Base-by-base conservation (phyloP, 2,113 vertebrate genomes). In the Gila orcuttii region DNA sequence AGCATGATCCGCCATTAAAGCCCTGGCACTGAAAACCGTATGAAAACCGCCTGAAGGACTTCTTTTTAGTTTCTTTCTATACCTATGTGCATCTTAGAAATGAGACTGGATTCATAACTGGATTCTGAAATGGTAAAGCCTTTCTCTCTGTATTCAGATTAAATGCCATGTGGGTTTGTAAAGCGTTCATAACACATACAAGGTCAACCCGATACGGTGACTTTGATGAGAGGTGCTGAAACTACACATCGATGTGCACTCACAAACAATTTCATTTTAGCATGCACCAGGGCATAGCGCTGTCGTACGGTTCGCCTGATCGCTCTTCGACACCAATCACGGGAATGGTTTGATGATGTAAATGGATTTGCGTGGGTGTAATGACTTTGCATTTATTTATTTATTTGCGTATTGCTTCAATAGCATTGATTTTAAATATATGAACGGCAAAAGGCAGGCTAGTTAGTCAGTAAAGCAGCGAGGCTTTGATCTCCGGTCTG, bases 1-100 rank as follows among this genome's bases (percentile, higher is more conserved):
- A 66, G 79, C 66, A 83, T 52, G 81, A 83, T 57, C 66, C 15
- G 2, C 64, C 81, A 73, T 83, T 83, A 83, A 59, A 73, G 81
- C 13, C 60, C 79, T 68, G 47, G 42, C 11, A 42, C 36, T 23
- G 57, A 11, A 55, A 74, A 66, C 23, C 23, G 3, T 15, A 85
- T 52, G 52, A n/a, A n/a, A n/a, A n/a, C n/a, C n/a, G 33, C 66
- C 50, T 13, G 15, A 60, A 71, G 64, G n/a, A 82, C 9, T 33
- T 21, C 28, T 33, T 82, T 19, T 31, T 45, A 66, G 23, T 39
- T 81, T 62, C 19, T 50, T 82, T 52, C 45, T 2, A 50, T 31
- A 68, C n/a, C 39, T 64, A 64, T 25, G 59, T 15, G 19, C 60
- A 45, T 81, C 6, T 83, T 73, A 3, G 33, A 69, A 83, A 83